Base-by-base conservation (phyloP, 2,113 vertebrate species). In the Heterotilapia buettikoferi region DNA sequence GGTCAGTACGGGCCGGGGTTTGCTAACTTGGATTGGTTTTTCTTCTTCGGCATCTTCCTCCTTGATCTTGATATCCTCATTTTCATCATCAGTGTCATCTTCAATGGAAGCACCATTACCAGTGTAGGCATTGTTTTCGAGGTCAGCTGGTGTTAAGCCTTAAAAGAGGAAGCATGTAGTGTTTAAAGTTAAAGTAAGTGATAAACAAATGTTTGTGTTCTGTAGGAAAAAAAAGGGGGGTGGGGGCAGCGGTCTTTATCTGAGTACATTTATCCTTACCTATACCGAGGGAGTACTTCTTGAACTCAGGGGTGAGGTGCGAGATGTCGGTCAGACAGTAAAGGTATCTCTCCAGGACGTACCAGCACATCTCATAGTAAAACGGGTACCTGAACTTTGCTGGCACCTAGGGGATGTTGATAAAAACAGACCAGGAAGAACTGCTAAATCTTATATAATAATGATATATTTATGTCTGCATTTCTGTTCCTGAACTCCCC, bases 321-420 rank as follows among this genome's bases (percentile, higher is more conserved):
- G 98, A 99, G 80, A 95, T 95, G 90, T 97, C 97, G 83, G 98
- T 99, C 94, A 99, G 97, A 92, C 98, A 98, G 96, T 98, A 99
- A 54, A 98, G 97, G 4, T 99, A 99, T 76, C 98, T 97, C 92
- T 99, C 98, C 94, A 99, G 94, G 90, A 98, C 99, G 1, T 99
- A 99, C 98, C 98, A 99, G 85, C 98, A 99, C 98, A 99, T 99
- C 96, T 99, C 98, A 2, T 98, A 99, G 89, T 98, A 99, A 93
- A 99, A 99, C 1, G 98, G 99, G 57, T 99, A 99, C 71, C 99
- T 98, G 81, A 99, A 99, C 95, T 99, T 99, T 88, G 98, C 95
- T 71, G 98, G 98, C 86, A 99, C 98, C 99, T 99, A 94, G 8
- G 87, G 45, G 57, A 90, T 33, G 7, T 82, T 6, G 57, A 84